Base-by-base conservation (phyloP, 2,113 vertebrate species). In the Holacanthus passer region DNA sequence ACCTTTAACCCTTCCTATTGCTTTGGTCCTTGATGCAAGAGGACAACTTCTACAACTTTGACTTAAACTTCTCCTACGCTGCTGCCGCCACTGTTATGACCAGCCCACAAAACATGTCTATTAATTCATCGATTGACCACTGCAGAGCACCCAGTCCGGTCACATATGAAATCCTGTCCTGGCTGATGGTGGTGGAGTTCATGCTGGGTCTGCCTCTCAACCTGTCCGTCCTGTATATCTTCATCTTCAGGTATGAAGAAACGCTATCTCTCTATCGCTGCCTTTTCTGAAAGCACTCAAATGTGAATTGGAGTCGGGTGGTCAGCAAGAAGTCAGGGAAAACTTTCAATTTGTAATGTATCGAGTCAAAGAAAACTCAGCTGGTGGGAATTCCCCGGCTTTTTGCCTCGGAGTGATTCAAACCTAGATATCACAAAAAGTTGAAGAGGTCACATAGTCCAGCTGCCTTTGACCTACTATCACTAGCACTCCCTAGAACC, bases 161-260 rank as follows among this genome's bases (percentile, higher is more conserved):
- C 24, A 91, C 87, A 2, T 93, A 94, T 16, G 0, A 74, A 4
- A 4, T 3, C 17, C 79, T 94, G 3, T 87, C 88, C 47, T 75
- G 79, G 79, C 0, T 94, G 35, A 86, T 94, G 77, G 4, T 52
- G 1, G 83, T 20, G 27, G 70, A 94, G 75, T 94, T 94, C 12
- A 9, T 16, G 3, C 84, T 97, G 13, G 96, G 95, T 37, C 88
- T 96, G 58, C 93, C 96, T 32, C 94, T 96, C 88, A 96, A 95
- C 43, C 88, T 95, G 19, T 77, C 96, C 0, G 93, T 95, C 62
- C 93, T 96, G 71, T 95, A 94, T 43, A 85, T 96, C 37, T 96
- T 98, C 90, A 90, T 95, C 72, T 96, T 96, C 83, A 94, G 88
- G 91, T 94, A 91, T 0, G 69, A 43, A 29, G 4, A 48, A 52